phyloP scores from a whole-genome alignment of 1,140 invertebrate species.

The Lamellibrachia luymesi region DNA sequence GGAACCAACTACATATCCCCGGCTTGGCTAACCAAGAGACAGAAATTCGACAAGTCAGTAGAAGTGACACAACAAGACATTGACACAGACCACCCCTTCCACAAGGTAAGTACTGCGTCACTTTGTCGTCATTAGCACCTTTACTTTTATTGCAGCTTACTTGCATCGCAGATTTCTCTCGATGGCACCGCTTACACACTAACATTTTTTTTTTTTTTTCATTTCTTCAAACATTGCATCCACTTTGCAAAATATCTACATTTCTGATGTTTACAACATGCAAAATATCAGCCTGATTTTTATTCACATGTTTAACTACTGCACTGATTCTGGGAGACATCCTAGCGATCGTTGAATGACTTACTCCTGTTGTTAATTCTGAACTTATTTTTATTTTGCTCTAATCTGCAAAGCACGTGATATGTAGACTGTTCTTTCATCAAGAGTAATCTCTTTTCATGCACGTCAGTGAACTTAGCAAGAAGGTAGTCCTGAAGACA shows the following conservation, averaged over 20 bases:
- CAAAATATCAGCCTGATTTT: background rate
- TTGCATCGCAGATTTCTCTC: background rate
- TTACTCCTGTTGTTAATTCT: background rate
- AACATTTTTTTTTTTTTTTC: background rate
- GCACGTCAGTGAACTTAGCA: background rate
- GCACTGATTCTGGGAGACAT: background rate
- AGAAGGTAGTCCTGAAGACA: background rate
- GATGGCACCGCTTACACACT: background rate
- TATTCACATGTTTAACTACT: background rate
- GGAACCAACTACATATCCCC: background rate
- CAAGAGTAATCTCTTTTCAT: background rate
- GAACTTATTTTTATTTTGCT: background rate
- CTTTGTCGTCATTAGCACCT: background rate
- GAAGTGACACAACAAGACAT: background rate
- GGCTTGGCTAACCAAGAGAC: background rate
- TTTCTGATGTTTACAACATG: background rate
- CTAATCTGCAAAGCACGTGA: background rate
- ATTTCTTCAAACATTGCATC: background rate
- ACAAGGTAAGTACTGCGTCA: background rate
- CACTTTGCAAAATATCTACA: background rate
- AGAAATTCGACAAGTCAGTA: constrained; percentile 5
- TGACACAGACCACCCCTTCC: background rate
- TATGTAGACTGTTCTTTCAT: background rate
- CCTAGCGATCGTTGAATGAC: background rate
- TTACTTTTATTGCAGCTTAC: background rate